A percentile compares a stretch with the other conserved stretches of the same genome.
Conservation (phyloP, 2,797 vertebrate genomes). For the Gambelia wislizenii region DNA sequence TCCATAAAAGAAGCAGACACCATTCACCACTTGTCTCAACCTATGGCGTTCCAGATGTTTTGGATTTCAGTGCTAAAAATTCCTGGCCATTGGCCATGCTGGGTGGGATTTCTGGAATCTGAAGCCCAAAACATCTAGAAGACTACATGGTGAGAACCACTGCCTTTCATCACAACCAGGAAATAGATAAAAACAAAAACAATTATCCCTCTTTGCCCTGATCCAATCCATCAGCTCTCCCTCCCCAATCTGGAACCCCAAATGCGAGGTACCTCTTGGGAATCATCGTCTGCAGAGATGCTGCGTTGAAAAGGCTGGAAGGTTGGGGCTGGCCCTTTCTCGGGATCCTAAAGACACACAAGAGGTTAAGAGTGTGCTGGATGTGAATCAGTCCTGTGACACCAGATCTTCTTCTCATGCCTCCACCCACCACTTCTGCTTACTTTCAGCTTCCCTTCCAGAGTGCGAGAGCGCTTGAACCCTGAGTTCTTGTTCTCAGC, state of each 20-base stretch:
- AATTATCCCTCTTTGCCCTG: neutral
- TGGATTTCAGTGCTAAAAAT: neutral
- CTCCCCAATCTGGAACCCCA: neutral
- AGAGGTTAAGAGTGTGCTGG: neutral
- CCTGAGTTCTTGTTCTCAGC: constrained; percentile 95
- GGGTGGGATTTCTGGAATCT: neutral
- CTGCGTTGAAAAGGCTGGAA: constrained; percentile 95
- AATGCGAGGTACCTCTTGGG: constrained; percentile 82
- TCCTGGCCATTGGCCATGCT: neutral
- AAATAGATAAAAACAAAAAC: neutral
- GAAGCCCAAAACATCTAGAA: neutral
- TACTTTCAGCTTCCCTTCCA: constrained; percentile 94
- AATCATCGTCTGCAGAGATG: constrained; percentile 90
- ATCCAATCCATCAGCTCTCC: neutral
- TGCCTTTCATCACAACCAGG: too few species aligned
- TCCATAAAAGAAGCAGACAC: neutral
- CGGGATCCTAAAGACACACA: constrained; percentile 85
- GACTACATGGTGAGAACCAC: neutral
- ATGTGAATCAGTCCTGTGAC: neutral
- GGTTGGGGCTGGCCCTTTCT: constrained; percentile 90
- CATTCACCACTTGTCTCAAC: neutral
- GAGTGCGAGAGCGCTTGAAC: constrained; percentile 92
- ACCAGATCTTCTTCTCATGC: too few species aligned
- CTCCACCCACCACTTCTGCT: constrained; percentile 12
- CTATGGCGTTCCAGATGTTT: neutral